A percentile compares a stretch with the other conserved stretches of the same genome.
These are phyloP conservation scores for Psephotus haematonotus DNA, from an alignment of 2,113 vertebrate species.

Conservation along the genomic window DNA sequence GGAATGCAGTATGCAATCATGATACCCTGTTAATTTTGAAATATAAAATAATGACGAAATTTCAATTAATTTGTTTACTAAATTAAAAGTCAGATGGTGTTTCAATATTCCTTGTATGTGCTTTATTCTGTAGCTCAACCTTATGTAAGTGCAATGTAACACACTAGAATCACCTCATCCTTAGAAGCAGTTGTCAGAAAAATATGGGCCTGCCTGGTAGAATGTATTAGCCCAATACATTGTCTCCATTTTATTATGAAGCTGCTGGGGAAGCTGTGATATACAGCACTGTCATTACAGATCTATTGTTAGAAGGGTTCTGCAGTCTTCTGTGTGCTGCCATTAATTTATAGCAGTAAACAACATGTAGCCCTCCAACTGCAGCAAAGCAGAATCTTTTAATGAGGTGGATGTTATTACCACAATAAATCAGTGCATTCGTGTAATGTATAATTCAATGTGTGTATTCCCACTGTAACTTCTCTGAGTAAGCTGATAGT, in stretches of 20 bases:
- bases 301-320: conserved; percentile 87
- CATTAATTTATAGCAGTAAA: conserved; percentile 97
- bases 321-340: conserved; percentile 82
- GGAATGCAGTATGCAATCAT: neutral
- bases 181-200: conserved; percentile 87
- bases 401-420: conserved; percentile 99
- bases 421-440: conserved; percentile 99
- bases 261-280: conserved; percentile 86
- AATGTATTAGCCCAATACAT: conserved; percentile 92
- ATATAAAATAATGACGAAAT: neutral
- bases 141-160: conserved; percentile 82
- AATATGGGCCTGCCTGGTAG: conserved; percentile 81
- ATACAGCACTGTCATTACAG: conserved; percentile 89
- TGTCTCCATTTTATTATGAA: conserved; percentile 87
- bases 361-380: conserved; percentile 87
- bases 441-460: conserved; percentile 99
- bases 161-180: conserved; percentile 81
- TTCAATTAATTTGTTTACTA: neutral
- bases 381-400: conserved; percentile 91
- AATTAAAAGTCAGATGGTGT: conserved; percentile 31
- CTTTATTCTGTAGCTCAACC: conserved; percentile 53
- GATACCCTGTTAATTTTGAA: neutral
- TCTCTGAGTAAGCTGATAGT: conserved; percentile 94
- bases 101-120: neutral
- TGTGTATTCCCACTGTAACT: conserved; percentile 98